Conservation (phyloP, 2,888 invertebrate genomes). For the Atrina japonica region DNA sequence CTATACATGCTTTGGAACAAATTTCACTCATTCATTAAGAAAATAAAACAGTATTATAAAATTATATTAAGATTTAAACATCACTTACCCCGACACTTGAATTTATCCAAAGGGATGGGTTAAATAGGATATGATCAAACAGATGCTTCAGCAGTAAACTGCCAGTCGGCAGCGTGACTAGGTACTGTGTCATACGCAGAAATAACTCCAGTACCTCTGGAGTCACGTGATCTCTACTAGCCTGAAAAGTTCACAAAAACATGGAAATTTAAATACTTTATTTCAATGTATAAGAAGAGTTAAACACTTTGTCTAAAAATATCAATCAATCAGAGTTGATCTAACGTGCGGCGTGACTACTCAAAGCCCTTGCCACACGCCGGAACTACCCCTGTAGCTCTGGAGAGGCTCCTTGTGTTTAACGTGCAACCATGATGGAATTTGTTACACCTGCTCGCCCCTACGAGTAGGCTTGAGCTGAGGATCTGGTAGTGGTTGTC, state of each 20-base stretch:
- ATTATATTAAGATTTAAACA: too few relatives aligned
- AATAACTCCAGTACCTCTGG: constrained; percentile 92
- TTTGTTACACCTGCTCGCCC: too few relatives aligned
- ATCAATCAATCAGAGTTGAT: too few relatives aligned
- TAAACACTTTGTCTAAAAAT: too few relatives aligned
- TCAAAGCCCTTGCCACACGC: too few relatives aligned
- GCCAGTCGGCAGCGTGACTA: constrained; percentile 76
- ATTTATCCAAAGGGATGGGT: constrained; percentile 99
- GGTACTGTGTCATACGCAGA: constrained; percentile 80
- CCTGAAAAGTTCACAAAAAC: constrained; percentile 64
- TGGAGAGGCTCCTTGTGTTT: too few relatives aligned
- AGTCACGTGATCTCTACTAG: constrained; percentile 90
- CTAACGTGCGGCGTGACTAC: too few relatives aligned
- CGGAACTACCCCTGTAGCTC: too few relatives aligned
- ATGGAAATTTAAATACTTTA: background rate
- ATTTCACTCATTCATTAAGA: background rate
- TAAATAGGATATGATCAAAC: constrained; percentile 99
- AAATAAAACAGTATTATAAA: too few relatives aligned
- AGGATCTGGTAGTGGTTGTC: too few relatives aligned
- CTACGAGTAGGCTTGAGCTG: too few relatives aligned
- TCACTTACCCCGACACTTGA: constrained; percentile 98
- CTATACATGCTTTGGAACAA: background rate
- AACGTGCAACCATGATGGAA: too few relatives aligned
- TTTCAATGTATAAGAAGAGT: background rate
- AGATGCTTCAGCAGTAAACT: constrained; percentile 87